phyloP scores from a whole-genome alignment of 2,113 vertebrate species.

The Ramphastos sulfuratus region DNA sequence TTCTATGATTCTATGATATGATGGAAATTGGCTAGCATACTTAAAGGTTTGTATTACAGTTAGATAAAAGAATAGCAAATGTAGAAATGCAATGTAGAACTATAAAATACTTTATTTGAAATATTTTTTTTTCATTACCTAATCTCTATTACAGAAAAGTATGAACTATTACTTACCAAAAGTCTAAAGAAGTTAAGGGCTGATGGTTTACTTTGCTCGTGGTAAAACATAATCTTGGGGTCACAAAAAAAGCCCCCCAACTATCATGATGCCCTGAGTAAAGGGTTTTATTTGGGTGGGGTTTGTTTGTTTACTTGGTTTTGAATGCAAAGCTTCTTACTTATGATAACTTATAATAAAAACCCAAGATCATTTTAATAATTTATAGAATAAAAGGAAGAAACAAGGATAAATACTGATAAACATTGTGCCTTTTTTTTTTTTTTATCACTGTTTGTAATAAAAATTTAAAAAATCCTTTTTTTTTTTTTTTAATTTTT shows the following conservation, averaged over 20 bases:
- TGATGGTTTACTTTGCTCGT: background rate
- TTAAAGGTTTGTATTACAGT: background rate
- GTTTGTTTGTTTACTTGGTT: background rate
- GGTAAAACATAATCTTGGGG: background rate
- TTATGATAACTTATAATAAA: background rate
- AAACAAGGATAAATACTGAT: background rate
- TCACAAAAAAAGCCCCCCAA: fast-evolving
- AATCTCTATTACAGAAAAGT: background rate
- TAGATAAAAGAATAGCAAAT: background rate
- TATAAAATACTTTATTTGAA: background rate
- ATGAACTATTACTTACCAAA: background rate
- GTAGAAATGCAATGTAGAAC: background rate
- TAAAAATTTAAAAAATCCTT: too few relatives aligned
- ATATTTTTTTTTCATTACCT: background rate
- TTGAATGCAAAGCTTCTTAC: background rate
- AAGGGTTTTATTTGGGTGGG: background rate
- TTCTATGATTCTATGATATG: too few relatives aligned
- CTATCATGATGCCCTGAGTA: background rate
- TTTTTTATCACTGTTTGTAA: too few relatives aligned
- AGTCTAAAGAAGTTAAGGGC: background rate
- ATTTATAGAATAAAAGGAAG: background rate
- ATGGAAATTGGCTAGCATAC: background rate
- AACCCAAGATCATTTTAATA: fast-evolving
- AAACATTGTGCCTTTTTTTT: background rate
- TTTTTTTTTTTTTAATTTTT: background rate